Evolutionary conservation across 2,113 vertebrate genomes (phyloP).

Genomic region (Hippolais icterina): DNA sequence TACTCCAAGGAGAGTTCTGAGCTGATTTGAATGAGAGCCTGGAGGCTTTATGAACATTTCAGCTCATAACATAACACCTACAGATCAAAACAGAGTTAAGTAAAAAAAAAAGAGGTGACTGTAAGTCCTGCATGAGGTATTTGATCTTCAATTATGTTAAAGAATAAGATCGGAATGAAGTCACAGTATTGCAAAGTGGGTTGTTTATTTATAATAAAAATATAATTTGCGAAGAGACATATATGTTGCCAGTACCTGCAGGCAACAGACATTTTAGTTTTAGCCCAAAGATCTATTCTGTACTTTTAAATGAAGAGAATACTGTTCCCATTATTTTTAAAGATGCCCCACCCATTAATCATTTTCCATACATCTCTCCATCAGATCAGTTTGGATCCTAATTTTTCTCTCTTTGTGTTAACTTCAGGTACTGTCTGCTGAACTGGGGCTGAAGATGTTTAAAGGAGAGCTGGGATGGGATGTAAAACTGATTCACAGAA

Average conservation of each 20-base stretch:
- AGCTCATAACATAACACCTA: not conserved
- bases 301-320: not conserved
- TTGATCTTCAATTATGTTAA: not conserved
- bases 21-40: not conserved
- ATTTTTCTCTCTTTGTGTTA: not conserved
- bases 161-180: not conserved
- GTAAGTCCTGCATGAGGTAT: not conserved
- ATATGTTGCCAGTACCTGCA: not conserved
- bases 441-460: not conserved
- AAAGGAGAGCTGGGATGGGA: not conserved
- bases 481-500: not conserved
- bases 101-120: not conserved
- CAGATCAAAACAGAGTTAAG: not conserved
- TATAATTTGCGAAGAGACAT: not conserved
- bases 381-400: not conserved
- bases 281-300: not conserved
- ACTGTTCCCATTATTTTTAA: not conserved
- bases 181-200: not conserved
- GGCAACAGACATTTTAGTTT: not conserved
- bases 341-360: not conserved
- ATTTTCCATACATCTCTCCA: not conserved
- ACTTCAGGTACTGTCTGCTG: not conserved
- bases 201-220: not conserved
- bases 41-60: not conserved
- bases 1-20: not conserved